phyloP scores from a whole-genome alignment of 64 coral and sea anemone species.

The Dendrophyllia cribrosa region DNA sequence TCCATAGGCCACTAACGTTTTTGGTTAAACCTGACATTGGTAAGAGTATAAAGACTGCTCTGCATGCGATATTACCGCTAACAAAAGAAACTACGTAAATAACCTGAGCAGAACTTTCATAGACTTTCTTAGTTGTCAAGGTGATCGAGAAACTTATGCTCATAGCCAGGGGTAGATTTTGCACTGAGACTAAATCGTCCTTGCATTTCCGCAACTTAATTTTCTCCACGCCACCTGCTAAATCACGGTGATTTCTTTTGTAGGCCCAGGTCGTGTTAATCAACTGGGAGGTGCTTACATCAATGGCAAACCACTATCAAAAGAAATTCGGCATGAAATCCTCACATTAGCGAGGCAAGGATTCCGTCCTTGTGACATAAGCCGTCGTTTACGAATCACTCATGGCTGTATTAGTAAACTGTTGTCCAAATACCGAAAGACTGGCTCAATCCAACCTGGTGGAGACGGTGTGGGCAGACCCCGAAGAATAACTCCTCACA shows the following conservation, averaged over 20 bases:
- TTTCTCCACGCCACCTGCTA: too few species aligned
- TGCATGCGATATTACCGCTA: too few species aligned
- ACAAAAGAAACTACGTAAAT: too few species aligned
- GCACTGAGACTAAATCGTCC: too few species aligned
- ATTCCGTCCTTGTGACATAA: conserved; percentile 1
- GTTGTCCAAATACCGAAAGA: conserved; percentile 1
- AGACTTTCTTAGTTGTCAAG: too few species aligned
- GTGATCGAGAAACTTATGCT: too few species aligned
- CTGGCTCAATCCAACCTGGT: background rate
- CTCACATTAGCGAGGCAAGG: background rate
- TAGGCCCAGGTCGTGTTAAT: background rate
- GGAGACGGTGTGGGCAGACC: background rate
- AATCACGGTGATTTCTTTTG: background rate
- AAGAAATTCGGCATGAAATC: background rate
- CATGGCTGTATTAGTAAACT: background rate
- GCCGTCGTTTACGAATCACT: background rate
- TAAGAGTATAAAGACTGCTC: too few species aligned
- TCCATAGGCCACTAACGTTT: too few species aligned
- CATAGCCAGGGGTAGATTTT: too few species aligned
- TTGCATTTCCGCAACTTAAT: too few species aligned
- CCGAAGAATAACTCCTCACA: background rate
- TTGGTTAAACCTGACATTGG: too few species aligned
- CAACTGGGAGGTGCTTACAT: background rate
- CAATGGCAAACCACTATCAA: background rate
- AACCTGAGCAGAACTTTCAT: too few species aligned